Percentiles rank a stretch among this genome's conserved stretches.
phyloP scores from a whole-genome alignment of 2,888 invertebrate genomes.

The Phytoseiulus persimilis region DNA sequence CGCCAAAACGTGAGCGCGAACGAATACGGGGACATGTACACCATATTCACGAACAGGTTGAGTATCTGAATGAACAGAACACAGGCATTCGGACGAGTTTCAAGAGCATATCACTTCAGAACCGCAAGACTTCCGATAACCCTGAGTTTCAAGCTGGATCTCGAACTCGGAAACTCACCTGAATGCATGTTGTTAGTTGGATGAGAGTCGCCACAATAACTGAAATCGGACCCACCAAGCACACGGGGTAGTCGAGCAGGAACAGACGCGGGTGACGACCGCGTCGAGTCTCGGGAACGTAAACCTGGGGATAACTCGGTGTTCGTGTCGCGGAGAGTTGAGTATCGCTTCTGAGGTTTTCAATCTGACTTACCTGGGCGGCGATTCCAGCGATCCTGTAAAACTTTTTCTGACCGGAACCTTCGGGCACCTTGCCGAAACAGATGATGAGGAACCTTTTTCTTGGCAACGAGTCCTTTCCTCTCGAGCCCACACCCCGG shows the following conservation, averaged over 20 bases:
- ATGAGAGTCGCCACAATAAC: neutral
- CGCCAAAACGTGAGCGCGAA: conserved; percentile 14
- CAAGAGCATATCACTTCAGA: no score
- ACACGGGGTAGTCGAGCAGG: neutral
- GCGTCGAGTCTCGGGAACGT: neutral
- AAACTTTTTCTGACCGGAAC: neutral
- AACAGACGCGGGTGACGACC: neutral
- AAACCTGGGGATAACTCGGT: no score
- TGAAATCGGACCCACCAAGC: neutral
- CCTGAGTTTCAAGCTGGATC: neutral
- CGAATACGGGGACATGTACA: neutral
- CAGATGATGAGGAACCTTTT: neutral
- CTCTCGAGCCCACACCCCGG: neutral
- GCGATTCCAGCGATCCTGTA: neutral
- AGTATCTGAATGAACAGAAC: neutral
- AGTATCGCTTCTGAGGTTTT: no score
- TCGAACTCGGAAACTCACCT: neutral
- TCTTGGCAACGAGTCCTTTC: neutral
- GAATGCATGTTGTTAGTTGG: neutral
- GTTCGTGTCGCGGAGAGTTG: no score
- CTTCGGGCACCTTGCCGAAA: neutral
- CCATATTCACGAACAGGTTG: neutral
- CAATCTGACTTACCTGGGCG: neutral
- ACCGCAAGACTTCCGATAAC: neutral
- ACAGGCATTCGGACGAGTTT: no score